Evolutionary conservation across 2,113 vertebrate species (phyloP).

Genomic region (Oreochromis tanganicae): DNA sequence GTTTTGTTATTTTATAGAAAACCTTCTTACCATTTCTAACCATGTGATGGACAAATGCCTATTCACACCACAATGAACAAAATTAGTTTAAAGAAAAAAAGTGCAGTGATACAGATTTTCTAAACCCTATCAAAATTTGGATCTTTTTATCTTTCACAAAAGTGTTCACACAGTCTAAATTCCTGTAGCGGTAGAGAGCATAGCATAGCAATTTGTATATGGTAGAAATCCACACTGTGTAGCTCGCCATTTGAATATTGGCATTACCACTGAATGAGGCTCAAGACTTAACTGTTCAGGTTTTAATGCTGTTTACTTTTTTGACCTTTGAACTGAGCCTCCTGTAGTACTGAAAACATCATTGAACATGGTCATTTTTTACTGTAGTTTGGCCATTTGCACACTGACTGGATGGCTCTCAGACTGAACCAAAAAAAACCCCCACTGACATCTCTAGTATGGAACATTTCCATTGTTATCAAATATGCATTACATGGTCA

Average conservation of each 20-base stretch:
- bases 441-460: background rate
- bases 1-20: fast-evolving
- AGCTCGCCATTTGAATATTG: background rate
- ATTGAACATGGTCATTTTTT: background rate
- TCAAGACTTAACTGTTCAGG: background rate
- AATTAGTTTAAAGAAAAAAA: background rate
- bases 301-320: background rate
- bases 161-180: background rate
- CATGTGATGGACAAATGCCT: background rate
- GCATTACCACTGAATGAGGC: background rate
- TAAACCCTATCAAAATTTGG: fast-evolving
- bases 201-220: fast-evolving
- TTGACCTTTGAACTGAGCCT: background rate
- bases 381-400: background rate
- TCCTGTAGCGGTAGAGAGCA: background rate
- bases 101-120: background rate
- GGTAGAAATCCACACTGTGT: background rate
- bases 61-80: background rate
- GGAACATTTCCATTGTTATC: background rate
- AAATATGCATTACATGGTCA: fast-evolving
- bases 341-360: background rate
- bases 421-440: background rate
- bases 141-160: background rate
- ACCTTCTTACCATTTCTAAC: background rate
- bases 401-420: background rate